Conservation (phyloP, 2,113 vertebrate species). For the Oreochromis tanganicae region DNA sequence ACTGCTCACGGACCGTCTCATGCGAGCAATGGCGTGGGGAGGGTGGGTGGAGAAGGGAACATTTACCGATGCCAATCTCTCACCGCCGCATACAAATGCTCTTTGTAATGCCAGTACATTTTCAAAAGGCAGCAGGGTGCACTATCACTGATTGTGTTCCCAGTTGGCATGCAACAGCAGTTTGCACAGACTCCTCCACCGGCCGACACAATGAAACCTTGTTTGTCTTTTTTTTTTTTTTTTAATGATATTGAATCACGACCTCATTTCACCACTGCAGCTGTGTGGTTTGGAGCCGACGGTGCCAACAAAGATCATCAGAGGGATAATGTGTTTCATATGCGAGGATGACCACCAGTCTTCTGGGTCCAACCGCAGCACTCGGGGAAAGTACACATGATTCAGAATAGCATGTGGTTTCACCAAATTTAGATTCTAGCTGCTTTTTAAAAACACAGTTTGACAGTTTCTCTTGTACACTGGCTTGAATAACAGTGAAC, state of each 20-base stretch:
- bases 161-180: constrained; percentile 53
- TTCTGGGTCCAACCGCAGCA: constrained; percentile 18
- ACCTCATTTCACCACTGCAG: constrained; percentile 57
- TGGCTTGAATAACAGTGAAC: not conserved
- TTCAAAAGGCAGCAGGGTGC: constrained; percentile 51
- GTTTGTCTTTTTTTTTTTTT: constrained; percentile 32
- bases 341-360: constrained; percentile 32
- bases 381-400: constrained; percentile 16
- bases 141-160: constrained; percentile 51
- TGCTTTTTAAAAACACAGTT: not conserved
- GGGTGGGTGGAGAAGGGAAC: not conserved
- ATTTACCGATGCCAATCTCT: constrained; percentile 43
- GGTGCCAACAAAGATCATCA: constrained; percentile 39
- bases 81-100: constrained; percentile 50
- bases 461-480: constrained; percentile 6
- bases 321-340: constrained; percentile 46
- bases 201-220: constrained; percentile 59
- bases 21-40: not conserved
- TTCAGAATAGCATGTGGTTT: constrained; percentile 42
- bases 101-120: constrained; percentile 50
- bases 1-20: constrained; percentile 34
- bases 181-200: constrained; percentile 37
- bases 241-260: constrained; percentile 32
- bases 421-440: constrained; percentile 20
- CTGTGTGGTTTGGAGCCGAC: constrained; percentile 36